Conservation (phyloP, 1,140 invertebrate species). For the Drosophila mojavensis region DNA sequence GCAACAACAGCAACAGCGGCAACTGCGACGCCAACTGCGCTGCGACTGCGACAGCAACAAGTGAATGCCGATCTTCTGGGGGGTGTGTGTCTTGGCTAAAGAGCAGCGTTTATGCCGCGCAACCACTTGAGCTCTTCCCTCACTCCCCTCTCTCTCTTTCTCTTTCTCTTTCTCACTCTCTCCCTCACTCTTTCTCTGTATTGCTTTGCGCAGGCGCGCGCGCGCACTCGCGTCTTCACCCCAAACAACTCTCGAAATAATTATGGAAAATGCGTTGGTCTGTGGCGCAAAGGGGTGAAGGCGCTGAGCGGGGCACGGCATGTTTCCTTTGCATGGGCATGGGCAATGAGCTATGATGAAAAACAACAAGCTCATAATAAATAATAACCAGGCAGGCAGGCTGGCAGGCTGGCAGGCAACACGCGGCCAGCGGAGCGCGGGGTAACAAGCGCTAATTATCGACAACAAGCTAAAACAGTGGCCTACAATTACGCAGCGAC, state of each 20-base stretch:
- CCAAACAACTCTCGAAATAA: slow-evolving; percentile 56
- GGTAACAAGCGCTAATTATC: slow-evolving; percentile 81
- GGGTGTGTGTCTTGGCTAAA: slow-evolving; percentile 71
- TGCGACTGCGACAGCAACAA: slow-evolving; percentile 30
- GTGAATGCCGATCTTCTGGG: slow-evolving; percentile 40
- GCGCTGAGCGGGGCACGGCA: slow-evolving; percentile 27
- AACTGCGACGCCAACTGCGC: not conserved
- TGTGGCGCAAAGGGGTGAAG: slow-evolving; percentile 25
- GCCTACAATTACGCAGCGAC: slow-evolving; percentile 78
- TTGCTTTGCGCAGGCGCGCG: slow-evolving; percentile 41
- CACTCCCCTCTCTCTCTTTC: not conserved
- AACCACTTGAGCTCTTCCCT: not conserved
- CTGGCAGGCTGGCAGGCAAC: slow-evolving; percentile 18
- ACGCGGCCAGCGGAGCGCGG: slow-evolving; percentile 45
- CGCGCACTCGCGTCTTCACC: slow-evolving; percentile 52
- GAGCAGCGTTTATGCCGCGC: slow-evolving; percentile 56
- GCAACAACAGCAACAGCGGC: slow-evolving; percentile 15
- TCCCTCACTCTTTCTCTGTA: not conserved
- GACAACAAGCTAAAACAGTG: slow-evolving; percentile 81
- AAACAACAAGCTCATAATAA: slow-evolving; percentile 81
- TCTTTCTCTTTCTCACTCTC: not conserved
- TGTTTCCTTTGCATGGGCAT: slow-evolving; percentile 75
- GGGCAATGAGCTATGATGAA: slow-evolving; percentile 79
- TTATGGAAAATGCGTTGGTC: slow-evolving; percentile 75
- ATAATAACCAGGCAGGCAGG: slow-evolving; percentile 67